Evolutionary conservation across 2,797 vertebrate genomes (phyloP).

Genomic region (Danio choprae): DNA sequence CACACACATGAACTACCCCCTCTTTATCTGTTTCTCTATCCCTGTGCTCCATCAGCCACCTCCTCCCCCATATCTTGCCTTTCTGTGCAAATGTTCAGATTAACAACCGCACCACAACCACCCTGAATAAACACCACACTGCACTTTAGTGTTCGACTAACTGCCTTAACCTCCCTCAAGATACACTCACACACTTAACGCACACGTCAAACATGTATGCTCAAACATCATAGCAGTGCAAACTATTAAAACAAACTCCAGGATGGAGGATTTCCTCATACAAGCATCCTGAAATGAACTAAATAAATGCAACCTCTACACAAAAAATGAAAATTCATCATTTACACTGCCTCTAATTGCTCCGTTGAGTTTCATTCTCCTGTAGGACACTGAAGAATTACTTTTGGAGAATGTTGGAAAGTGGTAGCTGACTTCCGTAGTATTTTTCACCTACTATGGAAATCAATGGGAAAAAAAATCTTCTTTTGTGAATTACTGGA

Average conservation of each 20-base stretch:
- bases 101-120: constrained; percentile 56
- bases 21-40: constrained; percentile 51
- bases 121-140: constrained; percentile 61
- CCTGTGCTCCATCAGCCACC: constrained; percentile 54
- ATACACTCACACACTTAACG: constrained; percentile 45
- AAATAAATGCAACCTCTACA: no score
- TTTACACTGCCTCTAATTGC: no score
- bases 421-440: no score
- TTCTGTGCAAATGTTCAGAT: constrained; percentile 56
- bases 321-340: no score
- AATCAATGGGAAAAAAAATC: no score
- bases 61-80: constrained; percentile 56
- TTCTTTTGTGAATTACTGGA: no score
- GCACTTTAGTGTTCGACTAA: constrained; percentile 46
- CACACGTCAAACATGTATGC: constrained; percentile 46
- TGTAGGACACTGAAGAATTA: no score
- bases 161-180: constrained; percentile 36
- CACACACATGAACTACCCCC: constrained; percentile 48
- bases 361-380: no score
- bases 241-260: neutral
- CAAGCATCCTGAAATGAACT: neutral
- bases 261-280: neutral
- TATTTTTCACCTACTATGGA: no score
- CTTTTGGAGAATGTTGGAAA: no score
- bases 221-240: constrained; percentile 34